Evolutionary conservation across 2,888 invertebrate species (phyloP), one percentile per base, ranked within the genome.

Genomic region (Protodeltote pygarga): DNA sequence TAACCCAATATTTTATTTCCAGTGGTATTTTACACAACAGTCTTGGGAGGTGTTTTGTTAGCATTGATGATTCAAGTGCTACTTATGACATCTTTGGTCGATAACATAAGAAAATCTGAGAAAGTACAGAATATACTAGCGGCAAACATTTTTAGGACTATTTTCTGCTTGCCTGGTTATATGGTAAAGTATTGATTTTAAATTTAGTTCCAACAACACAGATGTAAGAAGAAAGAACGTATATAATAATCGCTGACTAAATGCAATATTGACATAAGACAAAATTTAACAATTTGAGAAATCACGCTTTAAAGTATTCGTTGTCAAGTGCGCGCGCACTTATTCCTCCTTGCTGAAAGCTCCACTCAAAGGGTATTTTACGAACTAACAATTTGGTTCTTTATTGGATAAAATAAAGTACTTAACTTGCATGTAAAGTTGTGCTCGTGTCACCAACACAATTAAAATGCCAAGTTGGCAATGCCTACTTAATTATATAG

Each of bases 11-110:
- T 17, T 27, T 19, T 21, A 20, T 41, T 82, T 80, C 6, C 78
- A 91, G 91, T 91, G 66, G 60, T 86, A 1, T 70, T 91, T 0
- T 92, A 92, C 69, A 75, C 65, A 3, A 75, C 79, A 0, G 81
- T 89, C 0, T 54, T 91, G 13, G 67, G 55, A 2, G 85, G 85
- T 0, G 73, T 87, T 0, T 45, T 90, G 0, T 3, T 85, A 6
- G 86, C 89, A 3, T 55, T 91, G 11, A 5, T 87, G 0, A 42
- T 84, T 1, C 83, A 92, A 40, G 80, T 84, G 0, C 13, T 77
- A 0, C 54, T 92, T 47, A 83, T 86, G 77, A 77, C 81, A 1
- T 47, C 73, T 5, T 10, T 59, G 0, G 65, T 72, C 1, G 76
- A 79, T 3, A 71, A 53, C 20, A n/a, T 88, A 0, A 80, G 79